Evolutionary conservation across 2,113 vertebrate species (phyloP).

Genomic region (Neoarius graeffei): DNA sequence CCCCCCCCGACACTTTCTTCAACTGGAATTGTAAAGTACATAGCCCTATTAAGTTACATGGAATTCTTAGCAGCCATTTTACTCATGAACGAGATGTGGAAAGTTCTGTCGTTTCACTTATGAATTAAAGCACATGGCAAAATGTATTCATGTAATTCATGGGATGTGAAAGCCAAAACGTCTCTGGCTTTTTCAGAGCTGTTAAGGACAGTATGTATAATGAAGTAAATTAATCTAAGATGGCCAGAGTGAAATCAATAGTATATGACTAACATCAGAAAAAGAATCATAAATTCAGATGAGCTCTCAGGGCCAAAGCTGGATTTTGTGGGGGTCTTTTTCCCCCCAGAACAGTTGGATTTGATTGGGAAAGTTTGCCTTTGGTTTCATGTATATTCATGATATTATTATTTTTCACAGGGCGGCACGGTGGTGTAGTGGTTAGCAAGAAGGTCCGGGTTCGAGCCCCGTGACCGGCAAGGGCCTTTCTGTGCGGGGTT

Average conservation of each 20-base stretch:
- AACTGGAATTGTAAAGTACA: not conserved
- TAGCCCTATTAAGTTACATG: conserved; percentile 3
- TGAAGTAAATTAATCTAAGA: conserved; percentile 8
- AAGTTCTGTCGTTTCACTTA: not conserved
- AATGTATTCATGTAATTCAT: conserved; percentile 11
- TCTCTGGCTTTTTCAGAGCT: conserved; percentile 13
- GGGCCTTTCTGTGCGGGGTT: too few relatives aligned
- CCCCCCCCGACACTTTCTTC: not conserved
- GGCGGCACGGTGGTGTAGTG: too few relatives aligned
- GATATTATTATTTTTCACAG: too few relatives aligned
- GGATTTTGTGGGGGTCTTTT: too few relatives aligned
- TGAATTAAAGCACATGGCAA: conserved; percentile 3
- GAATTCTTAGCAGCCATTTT: not conserved
- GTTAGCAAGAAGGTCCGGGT: too few relatives aligned
- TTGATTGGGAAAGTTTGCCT: not conserved
- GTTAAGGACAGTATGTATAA: not conserved
- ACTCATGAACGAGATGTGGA: conserved; percentile 5
- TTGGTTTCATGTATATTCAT: not conserved
- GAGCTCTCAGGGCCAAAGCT: not conserved
- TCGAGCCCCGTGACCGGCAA: too few relatives aligned
- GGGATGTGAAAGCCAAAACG: not conserved
- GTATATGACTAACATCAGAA: conserved; percentile 16
- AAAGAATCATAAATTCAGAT: conserved; percentile 7
- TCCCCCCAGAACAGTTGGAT: not conserved
- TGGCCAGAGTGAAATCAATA: conserved; percentile 11